A percentile compares a stretch with the other conserved stretches of the same genome.
These are phyloP conservation scores for Sylvicola cinctus DNA, from an alignment of 2,888 invertebrate species.

Conservation along the genomic window DNA sequence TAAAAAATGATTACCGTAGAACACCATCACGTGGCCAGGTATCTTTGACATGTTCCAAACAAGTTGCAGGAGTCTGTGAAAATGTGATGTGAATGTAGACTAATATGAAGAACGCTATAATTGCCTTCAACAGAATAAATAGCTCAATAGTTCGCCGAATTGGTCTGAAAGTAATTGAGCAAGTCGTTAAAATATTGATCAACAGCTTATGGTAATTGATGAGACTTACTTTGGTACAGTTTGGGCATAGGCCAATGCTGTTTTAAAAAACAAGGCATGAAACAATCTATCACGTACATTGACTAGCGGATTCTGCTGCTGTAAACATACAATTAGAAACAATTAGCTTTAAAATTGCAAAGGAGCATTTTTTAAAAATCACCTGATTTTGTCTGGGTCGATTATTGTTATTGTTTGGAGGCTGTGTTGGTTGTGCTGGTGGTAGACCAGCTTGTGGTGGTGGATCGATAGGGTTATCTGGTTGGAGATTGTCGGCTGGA, in stretches of 20 bases:
- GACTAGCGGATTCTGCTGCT: conserved; percentile 47
- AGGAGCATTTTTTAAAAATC: conserved; percentile 8
- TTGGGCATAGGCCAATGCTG: conserved; percentile 78
- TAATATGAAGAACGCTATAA: conserved; percentile 71
- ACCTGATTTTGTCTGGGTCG: conserved; percentile 13
- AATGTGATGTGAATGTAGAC: conserved; percentile 91
- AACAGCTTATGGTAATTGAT: conserved; percentile 60
- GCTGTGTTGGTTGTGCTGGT: no score
- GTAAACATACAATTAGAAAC: neutral
- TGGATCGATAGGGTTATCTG: no score
- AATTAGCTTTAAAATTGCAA: no score
- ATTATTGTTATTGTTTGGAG: conserved; percentile 18
- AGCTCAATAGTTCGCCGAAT: conserved; percentile 18
- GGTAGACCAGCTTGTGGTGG: no score
- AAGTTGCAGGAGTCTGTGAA: conserved; percentile 80
- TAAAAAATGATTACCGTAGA: conserved; percentile 24
- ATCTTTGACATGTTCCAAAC: conserved; percentile 68
- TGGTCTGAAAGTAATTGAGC: conserved; percentile 13
- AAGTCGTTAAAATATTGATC: conserved; percentile 12
- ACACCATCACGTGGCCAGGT: conserved; percentile 94
- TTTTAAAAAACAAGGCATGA: conserved; percentile 84
- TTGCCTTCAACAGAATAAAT: conserved; percentile 35
- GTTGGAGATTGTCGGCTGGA: no score
- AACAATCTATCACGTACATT: conserved; percentile 82
- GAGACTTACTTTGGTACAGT: conserved; percentile 68